These are phyloP conservation scores for Oreotrochilus melanogaster DNA, from an alignment of 2,113 vertebrate species.

Conservation along the genomic window DNA sequence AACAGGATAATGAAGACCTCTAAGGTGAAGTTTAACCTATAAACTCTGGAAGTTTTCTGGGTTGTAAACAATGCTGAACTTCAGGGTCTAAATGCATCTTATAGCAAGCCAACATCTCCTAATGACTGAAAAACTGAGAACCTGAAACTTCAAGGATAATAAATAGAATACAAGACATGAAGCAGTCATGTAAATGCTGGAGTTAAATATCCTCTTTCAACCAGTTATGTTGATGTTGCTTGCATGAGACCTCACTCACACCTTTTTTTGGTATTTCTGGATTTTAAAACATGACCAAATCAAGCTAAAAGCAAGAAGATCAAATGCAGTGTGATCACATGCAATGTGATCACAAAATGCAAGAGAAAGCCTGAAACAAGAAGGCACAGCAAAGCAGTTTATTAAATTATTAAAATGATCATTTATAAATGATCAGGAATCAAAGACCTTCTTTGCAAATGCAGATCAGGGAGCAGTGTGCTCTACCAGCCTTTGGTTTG, in stretches of 20 bases:
- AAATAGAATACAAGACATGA: not conserved
- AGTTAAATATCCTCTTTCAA: not conserved
- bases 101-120: not conserved
- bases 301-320: not conserved
- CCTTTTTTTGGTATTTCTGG: not conserved
- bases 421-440: fast-evolving
- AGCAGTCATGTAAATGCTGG: not conserved
- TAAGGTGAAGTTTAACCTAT: not conserved
- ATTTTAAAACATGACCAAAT: not conserved
- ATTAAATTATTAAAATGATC: fast-evolving
- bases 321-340: not conserved
- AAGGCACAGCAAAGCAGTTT: not conserved
- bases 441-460: not conserved
- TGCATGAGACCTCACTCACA: not conserved
- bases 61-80: not conserved
- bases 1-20: fast-evolving
- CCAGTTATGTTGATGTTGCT: not conserved
- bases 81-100: not conserved
- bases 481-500: not conserved
- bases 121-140: not conserved
- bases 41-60: not conserved
- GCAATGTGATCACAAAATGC: not conserved
- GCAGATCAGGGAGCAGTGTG: not conserved
- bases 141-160: not conserved
- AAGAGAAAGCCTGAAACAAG: not conserved